A percentile compares a stretch with the other conserved stretches of the same genome.
These are phyloP conservation scores for Lasioglossum figueresi DNA, from an alignment of 2,888 invertebrate species.

Conservation along the genomic window DNA sequence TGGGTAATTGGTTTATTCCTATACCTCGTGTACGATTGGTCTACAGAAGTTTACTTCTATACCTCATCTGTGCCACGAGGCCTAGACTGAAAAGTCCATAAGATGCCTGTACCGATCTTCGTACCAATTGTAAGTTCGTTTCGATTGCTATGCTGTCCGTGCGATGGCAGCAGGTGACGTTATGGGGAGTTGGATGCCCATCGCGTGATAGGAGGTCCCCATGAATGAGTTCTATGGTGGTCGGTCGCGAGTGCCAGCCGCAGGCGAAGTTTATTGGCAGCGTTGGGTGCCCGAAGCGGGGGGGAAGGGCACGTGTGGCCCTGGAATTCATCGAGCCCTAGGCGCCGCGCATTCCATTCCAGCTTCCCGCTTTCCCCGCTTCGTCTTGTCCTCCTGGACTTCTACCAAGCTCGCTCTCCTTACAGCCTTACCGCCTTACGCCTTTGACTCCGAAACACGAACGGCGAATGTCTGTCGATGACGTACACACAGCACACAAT, in stretches of 20 bases:
- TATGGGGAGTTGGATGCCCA: not conserved
- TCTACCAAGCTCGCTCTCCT: slow-evolving; percentile 73
- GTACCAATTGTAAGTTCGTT: too few species aligned
- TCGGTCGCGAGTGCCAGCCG: slow-evolving; percentile 76
- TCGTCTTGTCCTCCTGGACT: slow-evolving; percentile 48
- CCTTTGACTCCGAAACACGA: slow-evolving; percentile 72
- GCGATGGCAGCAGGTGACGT: slow-evolving; percentile 28
- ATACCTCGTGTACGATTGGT: too few species aligned
- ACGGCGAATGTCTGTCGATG: slow-evolving; percentile 45
- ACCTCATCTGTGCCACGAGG: too few species aligned
- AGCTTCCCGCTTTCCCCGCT: slow-evolving; percentile 66
- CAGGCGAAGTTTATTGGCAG: slow-evolving; percentile 82
- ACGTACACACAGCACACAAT: slow-evolving; percentile 16
- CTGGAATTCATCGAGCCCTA: slow-evolving; percentile 86
- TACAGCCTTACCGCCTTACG: slow-evolving; percentile 57
- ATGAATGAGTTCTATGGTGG: slow-evolving; percentile 85
- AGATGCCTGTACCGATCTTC: too few species aligned
- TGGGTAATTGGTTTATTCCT: too few species aligned
- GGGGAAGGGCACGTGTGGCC: slow-evolving; percentile 82
- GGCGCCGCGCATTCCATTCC: slow-evolving; percentile 86
- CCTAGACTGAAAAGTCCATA: too few species aligned
- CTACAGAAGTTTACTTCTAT: too few species aligned
- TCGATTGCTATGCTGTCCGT: not conserved
- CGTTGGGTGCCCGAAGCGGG: slow-evolving; percentile 76
- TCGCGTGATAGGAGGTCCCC: slow-evolving; percentile 85